Percentiles rank a stretch among this genome's conserved stretches.
phyloP scores from a whole-genome alignment of 2,888 invertebrate species.

The Morpho achilles region DNA sequence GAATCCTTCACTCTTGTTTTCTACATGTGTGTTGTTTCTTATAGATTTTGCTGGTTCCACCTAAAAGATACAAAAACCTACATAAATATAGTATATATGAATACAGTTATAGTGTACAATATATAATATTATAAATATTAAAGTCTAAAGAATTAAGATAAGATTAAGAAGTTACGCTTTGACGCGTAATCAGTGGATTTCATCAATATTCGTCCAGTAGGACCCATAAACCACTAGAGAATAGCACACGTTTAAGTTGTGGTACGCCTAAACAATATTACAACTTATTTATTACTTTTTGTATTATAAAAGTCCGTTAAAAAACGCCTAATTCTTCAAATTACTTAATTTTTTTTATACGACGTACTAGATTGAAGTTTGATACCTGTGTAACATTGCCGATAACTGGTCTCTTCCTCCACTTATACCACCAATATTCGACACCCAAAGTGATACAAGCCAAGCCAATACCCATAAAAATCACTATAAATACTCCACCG shows the following conservation, averaged over 20 bases:
- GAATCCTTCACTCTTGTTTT: constrained; percentile 46
- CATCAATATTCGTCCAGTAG: neutral
- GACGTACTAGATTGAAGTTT: neutral
- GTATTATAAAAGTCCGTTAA: neutral
- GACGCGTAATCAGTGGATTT: neutral
- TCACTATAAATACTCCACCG: constrained; percentile 98
- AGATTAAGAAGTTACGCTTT: too few relatives aligned
- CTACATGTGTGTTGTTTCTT: constrained; percentile 41
- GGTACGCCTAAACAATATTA: too few relatives aligned
- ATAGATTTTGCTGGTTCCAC: constrained; percentile 59
- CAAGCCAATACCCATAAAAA: constrained; percentile 95
- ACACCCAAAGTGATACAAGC: constrained; percentile 94
- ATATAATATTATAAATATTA: too few relatives aligned
- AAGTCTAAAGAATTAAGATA: too few relatives aligned
- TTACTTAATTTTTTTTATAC: too few relatives aligned
- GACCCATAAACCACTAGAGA: too few relatives aligned
- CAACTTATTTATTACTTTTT: too few relatives aligned
- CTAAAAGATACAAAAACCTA: constrained; percentile 35
- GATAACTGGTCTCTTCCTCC: constrained; percentile 81
- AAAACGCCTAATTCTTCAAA: neutral
- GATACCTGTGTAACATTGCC: constrained; percentile 81
- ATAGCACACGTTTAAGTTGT: too few relatives aligned
- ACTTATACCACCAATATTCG: constrained; percentile 97
- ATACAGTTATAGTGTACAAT: too few relatives aligned
- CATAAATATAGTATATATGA: too few relatives aligned